Evolutionary conservation across 2,888 invertebrate species (phyloP), one percentile per base, ranked within the genome.

Genomic region (Petrolisthes cinctipes): DNA sequence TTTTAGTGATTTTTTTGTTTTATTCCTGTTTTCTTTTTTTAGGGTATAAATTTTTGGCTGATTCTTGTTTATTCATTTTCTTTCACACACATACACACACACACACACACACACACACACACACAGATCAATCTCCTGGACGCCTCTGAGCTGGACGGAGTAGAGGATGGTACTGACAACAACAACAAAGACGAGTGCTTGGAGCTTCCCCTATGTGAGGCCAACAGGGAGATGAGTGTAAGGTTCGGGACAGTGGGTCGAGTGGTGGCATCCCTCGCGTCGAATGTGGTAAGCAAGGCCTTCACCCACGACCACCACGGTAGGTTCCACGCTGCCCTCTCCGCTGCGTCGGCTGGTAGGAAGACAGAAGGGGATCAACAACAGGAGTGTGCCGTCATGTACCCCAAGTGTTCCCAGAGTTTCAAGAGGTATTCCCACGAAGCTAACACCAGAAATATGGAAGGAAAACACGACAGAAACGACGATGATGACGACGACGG

Each of bases 271-370:
- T 85, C 89, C 0, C 89, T 89, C 37, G 78, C 87, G 20, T 89
- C 89, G 66, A 89, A 89, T 73, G 89, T 89, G 20, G 75, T 87
- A 37, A 68, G 83, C 80, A 89, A 87, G 68, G 89, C 89, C 79
- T 89, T 89, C 85, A 75, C 89, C 4, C 83, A 85, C 20, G 89
- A 86, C 79, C 61, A 86, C 73, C 51, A 23, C 51, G 37, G 51
- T 37, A 76, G 83, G 61, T 87, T 87, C 87, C 87, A 84, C 66
- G 57, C 56, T 14, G 87, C 73, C 3, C 84, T 87, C 7, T 23
- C 80, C 20, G 87, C 87, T 6, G 37, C 87, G 17, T 83, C 83
- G 11, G 87, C 57, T 2, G 87, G 87, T 5, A 56, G 87, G 14
- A 57, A 53, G 5, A 54, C 54, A 37, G 37, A 37, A 37, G 37